Base-by-base conservation (phyloP, 2,888 invertebrate species). In the Mesodorylaimus sp. region DNA sequence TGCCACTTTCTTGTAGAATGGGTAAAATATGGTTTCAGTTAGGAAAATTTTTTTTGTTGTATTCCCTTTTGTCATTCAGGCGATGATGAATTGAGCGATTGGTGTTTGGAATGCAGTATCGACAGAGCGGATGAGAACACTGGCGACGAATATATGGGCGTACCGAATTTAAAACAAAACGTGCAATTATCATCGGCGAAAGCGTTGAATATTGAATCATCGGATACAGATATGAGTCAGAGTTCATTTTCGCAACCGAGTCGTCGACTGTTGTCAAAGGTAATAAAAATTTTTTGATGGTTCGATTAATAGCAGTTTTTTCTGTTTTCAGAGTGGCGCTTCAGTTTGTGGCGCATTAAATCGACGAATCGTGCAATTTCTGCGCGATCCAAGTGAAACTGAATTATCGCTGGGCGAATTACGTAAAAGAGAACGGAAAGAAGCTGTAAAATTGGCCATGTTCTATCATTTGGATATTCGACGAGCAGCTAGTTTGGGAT, bases 81-180 rank as follows among this genome's bases (percentile, higher is more conserved):
- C 16, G 50, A 50, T 26, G 50, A 50, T 26, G 50, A 50, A 24
- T 45, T 48, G 19, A 50, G 50, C 26, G 50, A 50, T 21, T 50
- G 50, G 50, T 42, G 19, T 24, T 50, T 44, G n/a, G 50, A 50
- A n/a, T n/a, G n/a, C n/a, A 16, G 44, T 45, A 21, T n/a, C 19
- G 36, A 23, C 47, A 21, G 19, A 5, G 41, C n/a, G 28, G 32
- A n/a, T 29, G 19, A 29, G n/a, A n/a, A n/a, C 42, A 23, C 24
- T 26, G 3, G 26, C 44, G 50, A 50, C 45, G 50, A 50, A n/a
- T 50, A n/a, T 25, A 50, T 50, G 50, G 50, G 48, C 36, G 44
- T 48, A 5, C 47, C 47, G 3, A 13, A 5, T n/a, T 19, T 39
- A n/a, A n/a, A n/a, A n/a, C n/a, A n/a, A n/a, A n/a, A n/a, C n/a